These are phyloP conservation scores for Arenaria interpres DNA, from an alignment of 2,113 vertebrate genomes.

Conservation along the genomic window DNA sequence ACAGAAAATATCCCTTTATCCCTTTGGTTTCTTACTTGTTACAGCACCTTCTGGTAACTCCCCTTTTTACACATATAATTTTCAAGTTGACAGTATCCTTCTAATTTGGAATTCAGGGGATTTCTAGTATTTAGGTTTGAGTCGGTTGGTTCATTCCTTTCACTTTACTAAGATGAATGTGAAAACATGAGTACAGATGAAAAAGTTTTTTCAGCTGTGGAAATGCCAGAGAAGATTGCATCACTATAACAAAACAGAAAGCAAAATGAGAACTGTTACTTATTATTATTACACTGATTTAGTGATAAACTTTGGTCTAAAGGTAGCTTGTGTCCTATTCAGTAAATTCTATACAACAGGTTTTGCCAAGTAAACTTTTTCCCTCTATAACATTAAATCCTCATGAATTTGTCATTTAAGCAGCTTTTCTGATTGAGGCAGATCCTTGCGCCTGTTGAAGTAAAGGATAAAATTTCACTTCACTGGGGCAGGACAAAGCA, in stretches of 20 bases:
- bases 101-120: conserved; percentile 29
- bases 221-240: background rate
- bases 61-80: background rate
- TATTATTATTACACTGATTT: background rate
- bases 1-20: background rate
- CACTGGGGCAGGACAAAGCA: background rate
- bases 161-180: conserved; percentile 4
- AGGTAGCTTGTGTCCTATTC: background rate
- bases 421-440: background rate
- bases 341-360: background rate
- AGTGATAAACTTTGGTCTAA: background rate
- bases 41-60: background rate
- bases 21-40: background rate
- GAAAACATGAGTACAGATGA: conserved; percentile 11
- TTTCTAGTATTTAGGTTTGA: conserved; percentile 51
- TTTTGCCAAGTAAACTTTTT: background rate
- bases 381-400: background rate
- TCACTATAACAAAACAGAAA: background rate
- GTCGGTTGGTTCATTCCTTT: conserved; percentile 40
- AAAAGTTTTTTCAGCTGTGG: conserved; percentile 26
- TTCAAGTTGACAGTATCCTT: conserved; percentile 10
- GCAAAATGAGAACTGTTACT: background rate
- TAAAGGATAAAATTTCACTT: background rate
- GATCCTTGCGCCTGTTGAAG: background rate
- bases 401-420: background rate